Conservation (phyloP, 2,797 vertebrate genomes). For the Varecia variegata region DNA sequence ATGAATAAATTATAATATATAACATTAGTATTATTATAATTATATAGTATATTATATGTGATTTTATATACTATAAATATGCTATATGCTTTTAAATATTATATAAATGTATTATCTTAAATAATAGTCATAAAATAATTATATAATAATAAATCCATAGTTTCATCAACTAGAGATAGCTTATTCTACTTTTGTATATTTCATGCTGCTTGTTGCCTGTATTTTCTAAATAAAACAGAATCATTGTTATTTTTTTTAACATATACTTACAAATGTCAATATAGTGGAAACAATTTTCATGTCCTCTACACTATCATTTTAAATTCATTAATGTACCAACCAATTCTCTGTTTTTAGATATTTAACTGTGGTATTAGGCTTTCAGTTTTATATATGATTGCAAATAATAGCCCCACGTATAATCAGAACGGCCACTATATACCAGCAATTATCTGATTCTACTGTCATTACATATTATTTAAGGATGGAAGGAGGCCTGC, state of each 20-base stretch:
- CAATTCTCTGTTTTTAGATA: slow-evolving; percentile 1
- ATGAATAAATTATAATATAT: not conserved
- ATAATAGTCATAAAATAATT: not conserved
- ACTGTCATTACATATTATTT: not conserved
- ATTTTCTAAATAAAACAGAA: slow-evolving; percentile 22
- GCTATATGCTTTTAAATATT: not conserved
- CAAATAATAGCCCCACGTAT: not conserved
- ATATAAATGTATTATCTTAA: not conserved
- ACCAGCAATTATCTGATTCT: not conserved
- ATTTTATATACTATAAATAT: not conserved
- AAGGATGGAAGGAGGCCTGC: not conserved
- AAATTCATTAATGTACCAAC: not conserved
- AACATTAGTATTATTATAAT: not conserved
- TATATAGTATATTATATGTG: not conserved
- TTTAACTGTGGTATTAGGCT: not conserved
- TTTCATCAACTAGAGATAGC: not conserved
- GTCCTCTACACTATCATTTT: not conserved
- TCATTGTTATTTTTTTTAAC: not conserved
- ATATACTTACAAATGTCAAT: not conserved
- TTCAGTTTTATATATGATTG: not conserved
- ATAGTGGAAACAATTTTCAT: not conserved
- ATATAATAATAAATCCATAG: not conserved
- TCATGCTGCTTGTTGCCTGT: not conserved
- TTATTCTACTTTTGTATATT: not conserved
- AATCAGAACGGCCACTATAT: not conserved